A percentile compares a stretch with the other conserved stretches of the same genome.
phyloP scores from a whole-genome alignment of 2,797 vertebrate species.

The Euthynnus affinis region DNA sequence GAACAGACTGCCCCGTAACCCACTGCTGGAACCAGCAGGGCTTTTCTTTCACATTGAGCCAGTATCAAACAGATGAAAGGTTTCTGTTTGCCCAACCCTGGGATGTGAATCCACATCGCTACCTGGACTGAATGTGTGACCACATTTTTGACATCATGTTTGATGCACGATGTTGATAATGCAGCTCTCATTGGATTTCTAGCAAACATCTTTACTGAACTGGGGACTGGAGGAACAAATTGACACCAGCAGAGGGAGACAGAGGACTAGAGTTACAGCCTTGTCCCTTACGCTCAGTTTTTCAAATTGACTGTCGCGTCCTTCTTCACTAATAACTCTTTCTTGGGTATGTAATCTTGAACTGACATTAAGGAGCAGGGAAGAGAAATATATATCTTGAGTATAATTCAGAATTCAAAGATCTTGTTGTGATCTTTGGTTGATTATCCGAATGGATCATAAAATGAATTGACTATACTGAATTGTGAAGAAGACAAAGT shows the following conservation, averaged over 20 bases:
- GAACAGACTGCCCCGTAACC: conserved; percentile 22
- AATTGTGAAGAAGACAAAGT: conserved; percentile 19
- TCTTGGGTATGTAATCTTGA: background rate
- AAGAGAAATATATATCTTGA: background rate
- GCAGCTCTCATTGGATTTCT: background rate
- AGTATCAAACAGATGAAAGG: conserved; percentile 62
- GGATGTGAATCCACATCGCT: conserved; percentile 45
- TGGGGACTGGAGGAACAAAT: conserved; percentile 1
- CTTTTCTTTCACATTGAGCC: conserved; percentile 50
- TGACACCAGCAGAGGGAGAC: conserved; percentile 79
- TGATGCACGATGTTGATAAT: background rate
- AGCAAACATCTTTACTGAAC: background rate
- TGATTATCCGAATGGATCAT: background rate
- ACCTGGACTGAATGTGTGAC: conserved; percentile 36
- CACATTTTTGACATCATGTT: background rate
- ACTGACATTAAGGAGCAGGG: background rate
- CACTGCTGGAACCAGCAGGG: conserved; percentile 67
- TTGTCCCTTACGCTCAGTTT: background rate
- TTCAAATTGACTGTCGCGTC: background rate
- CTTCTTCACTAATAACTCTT: conserved; percentile 5
- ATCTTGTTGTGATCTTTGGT: background rate
- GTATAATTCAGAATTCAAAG: background rate
- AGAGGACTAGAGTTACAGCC: conserved; percentile 56
- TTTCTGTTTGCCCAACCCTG: conserved; percentile 56
- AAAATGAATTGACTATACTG: conserved; percentile 15